Base-by-base conservation (phyloP, 2,797 vertebrate genomes). In the Acridotheres tristis region DNA sequence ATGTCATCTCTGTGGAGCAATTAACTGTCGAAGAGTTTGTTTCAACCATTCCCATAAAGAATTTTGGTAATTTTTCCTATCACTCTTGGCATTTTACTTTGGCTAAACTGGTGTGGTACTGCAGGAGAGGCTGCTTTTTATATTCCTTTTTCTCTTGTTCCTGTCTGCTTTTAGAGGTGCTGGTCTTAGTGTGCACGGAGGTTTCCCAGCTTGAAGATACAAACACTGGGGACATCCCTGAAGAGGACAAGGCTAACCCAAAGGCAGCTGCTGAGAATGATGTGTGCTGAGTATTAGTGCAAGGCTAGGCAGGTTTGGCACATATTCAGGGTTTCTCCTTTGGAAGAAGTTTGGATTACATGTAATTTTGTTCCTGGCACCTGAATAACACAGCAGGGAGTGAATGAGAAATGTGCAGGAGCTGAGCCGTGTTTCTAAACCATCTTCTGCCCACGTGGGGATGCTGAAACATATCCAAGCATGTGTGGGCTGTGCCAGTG, bases 141-240 rank as follows among this genome's bases (percentile, higher is more conserved):
- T 6, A 29, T 63, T 88, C 7, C 20, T 92, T 5, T 0, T 48
- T 88, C 45, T 81, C 23, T 50, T 59, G 11, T 59, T 77, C 40
- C 61, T 81, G 34, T 32, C 43, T 79, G 45, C 72, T 79, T 62
- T n/a, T 72, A 42, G 22, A 72, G n/a, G 7, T 34, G 34, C 65
- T 73, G 40, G 55, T 63, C 25, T n/a, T 55, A 40, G 53, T 1
- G 1, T 58, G 36, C 16, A 7, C 0, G 0, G 10, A 62, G 8
- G 15, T 78, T 15, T 83, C 48, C 10, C 2, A 2, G 13, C 61
- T 74, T 29, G n/a, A 71, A 83, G 53, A 27, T 13, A 8, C 0
- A 11, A 85, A 55, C 25, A 10, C 10, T 5, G 2, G 11, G 43
- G 32, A 42, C 13, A 26, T 68, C 34, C 20, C 18, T 66, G 65